These are phyloP conservation scores for Corythaeola cristata DNA, from an alignment of 2,113 vertebrate species.

Conservation along the genomic window DNA sequence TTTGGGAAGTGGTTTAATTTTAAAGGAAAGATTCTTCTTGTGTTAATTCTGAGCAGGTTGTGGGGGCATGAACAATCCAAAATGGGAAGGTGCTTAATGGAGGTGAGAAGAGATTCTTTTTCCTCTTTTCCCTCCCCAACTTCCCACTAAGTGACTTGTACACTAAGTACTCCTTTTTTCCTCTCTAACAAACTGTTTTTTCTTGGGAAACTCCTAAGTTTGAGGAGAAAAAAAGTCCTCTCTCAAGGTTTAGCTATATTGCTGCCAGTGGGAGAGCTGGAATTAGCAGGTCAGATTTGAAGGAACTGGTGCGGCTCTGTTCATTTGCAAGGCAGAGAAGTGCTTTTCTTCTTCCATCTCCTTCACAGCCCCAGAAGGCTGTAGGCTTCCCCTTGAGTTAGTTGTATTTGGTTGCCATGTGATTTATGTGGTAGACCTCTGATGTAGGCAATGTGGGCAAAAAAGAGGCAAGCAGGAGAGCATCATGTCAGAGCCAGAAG, in stretches of 20 bases:
- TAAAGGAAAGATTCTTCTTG: background rate
- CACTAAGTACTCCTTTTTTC: background rate
- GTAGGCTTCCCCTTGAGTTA: background rate
- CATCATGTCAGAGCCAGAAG: background rate
- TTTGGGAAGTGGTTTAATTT: background rate
- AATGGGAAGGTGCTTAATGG: background rate
- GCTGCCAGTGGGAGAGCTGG: background rate
- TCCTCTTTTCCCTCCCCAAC: background rate
- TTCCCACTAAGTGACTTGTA: background rate
- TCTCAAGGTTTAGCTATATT: background rate
- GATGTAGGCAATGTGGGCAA: background rate
- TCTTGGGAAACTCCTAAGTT: background rate
- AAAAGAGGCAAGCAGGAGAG: background rate
- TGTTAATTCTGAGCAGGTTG: background rate
- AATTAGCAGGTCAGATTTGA: background rate
- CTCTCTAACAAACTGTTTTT: background rate
- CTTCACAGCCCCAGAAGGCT: background rate
- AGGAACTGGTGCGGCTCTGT: background rate
- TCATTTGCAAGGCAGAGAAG: background rate
- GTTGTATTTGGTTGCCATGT: background rate
- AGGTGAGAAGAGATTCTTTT: background rate
- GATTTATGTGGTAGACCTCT: background rate
- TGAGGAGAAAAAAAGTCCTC: background rate
- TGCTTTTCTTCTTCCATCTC: background rate
- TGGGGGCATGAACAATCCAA: background rate